Conservation (phyloP, 2,888 invertebrate genomes). For the Epistrophe grossulariae region DNA sequence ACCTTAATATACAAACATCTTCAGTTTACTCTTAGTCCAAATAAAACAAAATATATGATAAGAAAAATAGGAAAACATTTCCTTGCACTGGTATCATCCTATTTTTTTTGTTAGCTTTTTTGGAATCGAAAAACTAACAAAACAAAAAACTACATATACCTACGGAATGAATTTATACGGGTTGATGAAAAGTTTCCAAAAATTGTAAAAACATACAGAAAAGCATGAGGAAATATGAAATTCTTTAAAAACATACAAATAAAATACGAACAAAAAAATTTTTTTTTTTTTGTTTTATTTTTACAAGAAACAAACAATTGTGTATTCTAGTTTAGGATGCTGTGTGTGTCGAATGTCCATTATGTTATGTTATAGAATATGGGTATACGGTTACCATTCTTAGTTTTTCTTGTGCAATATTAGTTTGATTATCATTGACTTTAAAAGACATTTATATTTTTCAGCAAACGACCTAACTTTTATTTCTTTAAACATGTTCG, state of each 20-base stretch:
- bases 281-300: not conserved
- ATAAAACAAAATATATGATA: too few species aligned
- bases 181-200: not conserved
- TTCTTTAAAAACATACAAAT: constrained; percentile 26
- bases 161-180: constrained; percentile 1
- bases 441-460: too few species aligned
- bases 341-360: constrained; percentile 8
- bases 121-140: not conserved
- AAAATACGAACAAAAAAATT: not conserved
- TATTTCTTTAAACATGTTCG: too few species aligned
- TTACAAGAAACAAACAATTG: not conserved
- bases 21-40: too few species aligned
- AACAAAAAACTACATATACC: not conserved
- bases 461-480: too few species aligned
- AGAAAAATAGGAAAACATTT: too few species aligned
- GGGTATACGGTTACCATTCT: not conserved
- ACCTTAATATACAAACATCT: too few species aligned
- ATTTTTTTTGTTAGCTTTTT: not conserved
- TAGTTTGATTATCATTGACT: too few species aligned
- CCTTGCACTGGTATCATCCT: too few species aligned
- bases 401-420: too few species aligned
- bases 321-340: not conserved
- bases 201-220: constrained; percentile 18
- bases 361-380: not conserved
- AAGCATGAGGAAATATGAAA: not conserved